Conservation (phyloP, 1,140 invertebrate genomes). For the Andricus grossulariae region DNA sequence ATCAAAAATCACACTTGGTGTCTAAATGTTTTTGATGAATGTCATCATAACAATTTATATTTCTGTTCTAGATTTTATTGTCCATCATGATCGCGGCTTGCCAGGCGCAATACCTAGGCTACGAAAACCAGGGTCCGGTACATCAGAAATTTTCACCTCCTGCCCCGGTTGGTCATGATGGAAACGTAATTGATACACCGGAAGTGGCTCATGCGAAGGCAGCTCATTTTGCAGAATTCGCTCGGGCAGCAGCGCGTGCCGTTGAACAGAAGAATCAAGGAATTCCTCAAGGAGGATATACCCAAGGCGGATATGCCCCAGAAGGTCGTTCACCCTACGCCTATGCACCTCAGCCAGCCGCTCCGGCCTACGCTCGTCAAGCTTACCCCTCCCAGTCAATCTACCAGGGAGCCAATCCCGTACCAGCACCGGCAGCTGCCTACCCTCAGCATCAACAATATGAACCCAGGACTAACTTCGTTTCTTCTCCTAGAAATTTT, state of each 20-base stretch:
- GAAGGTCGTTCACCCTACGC: constrained; percentile 37
- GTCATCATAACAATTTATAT: background rate
- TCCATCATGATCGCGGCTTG: constrained; percentile 53
- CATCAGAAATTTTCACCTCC: constrained; percentile 65
- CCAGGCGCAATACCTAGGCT: constrained; percentile 58
- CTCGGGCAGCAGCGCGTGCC: constrained; percentile 68
- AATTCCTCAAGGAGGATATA: constrained; percentile 40
- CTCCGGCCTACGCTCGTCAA: constrained; percentile 39
- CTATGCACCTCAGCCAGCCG: constrained; percentile 37
- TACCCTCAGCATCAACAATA: constrained; percentile 59
- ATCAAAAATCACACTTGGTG: no score
- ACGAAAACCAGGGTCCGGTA: constrained; percentile 28
- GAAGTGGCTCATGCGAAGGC: constrained; percentile 76
- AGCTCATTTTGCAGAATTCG: constrained; percentile 75
- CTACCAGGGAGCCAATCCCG: constrained; percentile 46
- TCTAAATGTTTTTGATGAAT: background rate
- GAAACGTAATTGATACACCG: constrained; percentile 75
- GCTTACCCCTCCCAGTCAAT: constrained; percentile 36
- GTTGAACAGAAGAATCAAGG: constrained; percentile 59
- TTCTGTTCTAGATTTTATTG: constrained; percentile 60
- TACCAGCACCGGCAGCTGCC: constrained; percentile 42
- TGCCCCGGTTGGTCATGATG: constrained; percentile 77
- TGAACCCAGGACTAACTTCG: constrained; percentile 51
- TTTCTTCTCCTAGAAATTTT: constrained; percentile 55
- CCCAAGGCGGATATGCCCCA: constrained; percentile 37